Percentiles rank a stretch among this genome's conserved stretches.
Evolutionary conservation across 2,888 invertebrate genomes (phyloP).

Genomic region (Dasypolia templi): DNA sequence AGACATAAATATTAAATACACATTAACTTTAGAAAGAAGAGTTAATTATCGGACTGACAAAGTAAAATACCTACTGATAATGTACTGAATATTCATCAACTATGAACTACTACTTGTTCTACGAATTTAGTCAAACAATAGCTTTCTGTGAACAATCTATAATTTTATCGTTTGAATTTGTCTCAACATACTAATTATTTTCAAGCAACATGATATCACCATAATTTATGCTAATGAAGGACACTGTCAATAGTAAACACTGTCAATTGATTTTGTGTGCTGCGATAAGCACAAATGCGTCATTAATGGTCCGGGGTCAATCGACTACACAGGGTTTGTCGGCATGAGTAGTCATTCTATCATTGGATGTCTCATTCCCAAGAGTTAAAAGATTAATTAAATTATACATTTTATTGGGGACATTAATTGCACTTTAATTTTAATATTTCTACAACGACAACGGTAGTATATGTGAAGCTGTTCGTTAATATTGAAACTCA

Average conservation of each 20-base stretch:
- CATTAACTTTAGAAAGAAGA: slow-evolving; percentile 12
- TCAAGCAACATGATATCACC: not conserved
- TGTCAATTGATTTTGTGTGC: not conserved
- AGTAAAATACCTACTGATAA: slow-evolving; percentile 1
- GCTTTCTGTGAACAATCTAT: not conserved
- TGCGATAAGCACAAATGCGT: not conserved
- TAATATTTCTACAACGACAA: no score
- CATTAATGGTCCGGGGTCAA: not conserved
- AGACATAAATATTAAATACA: slow-evolving; percentile 8
- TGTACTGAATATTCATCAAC: slow-evolving; percentile 39
- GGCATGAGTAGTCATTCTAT: no score
- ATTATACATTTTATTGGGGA: no score
- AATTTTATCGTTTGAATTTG: not conserved
- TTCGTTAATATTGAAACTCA: not conserved
- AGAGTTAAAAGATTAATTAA: no score
- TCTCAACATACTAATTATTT: no score
- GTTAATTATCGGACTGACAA: slow-evolving; percentile 19
- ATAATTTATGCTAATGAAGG: not conserved
- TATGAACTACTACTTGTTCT: slow-evolving; percentile 18
- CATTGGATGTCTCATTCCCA: not conserved
- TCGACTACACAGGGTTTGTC: not conserved
- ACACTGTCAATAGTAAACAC: not conserved
- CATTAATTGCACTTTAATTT: no score
- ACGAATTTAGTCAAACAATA: slow-evolving; percentile 6
- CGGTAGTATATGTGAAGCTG: no score